Conservation (phyloP, 2,888 invertebrate species). For the Dynastes tityus region DNA sequence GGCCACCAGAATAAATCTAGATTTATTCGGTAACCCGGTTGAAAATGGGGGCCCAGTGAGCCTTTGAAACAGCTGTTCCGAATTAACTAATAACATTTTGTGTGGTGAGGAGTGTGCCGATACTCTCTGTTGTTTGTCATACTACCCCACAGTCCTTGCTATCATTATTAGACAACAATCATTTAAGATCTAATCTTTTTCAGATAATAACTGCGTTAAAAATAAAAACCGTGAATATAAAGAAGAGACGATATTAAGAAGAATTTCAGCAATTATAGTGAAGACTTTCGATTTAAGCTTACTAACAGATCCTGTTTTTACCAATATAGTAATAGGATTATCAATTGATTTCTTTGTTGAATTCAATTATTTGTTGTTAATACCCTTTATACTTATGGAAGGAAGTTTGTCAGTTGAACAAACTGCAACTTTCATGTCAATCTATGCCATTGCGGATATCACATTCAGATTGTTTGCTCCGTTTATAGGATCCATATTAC, state of each 20-base stretch:
- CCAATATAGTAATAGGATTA: constrained; percentile 77
- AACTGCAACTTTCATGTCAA: constrained; percentile 76
- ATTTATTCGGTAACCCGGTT: too few species aligned
- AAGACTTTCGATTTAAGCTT: constrained; percentile 76
- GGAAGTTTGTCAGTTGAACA: constrained; percentile 73
- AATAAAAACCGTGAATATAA: not conserved
- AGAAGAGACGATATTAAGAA: constrained; percentile 51
- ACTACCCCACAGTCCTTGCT: too few species aligned
- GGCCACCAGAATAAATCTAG: too few species aligned
- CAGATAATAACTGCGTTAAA: not conserved
- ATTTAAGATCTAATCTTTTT: not conserved
- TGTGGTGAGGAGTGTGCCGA: too few species aligned
- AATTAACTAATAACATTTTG: too few species aligned
- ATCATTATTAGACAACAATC: not conserved
- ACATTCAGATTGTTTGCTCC: constrained; percentile 75
- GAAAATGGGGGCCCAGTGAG: too few species aligned
- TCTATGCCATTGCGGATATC: constrained; percentile 71
- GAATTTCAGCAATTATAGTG: constrained; percentile 66
- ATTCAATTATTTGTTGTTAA: constrained; percentile 76
- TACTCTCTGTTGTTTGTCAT: too few species aligned
- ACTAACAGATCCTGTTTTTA: constrained; percentile 75
- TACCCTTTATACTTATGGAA: constrained; percentile 77
- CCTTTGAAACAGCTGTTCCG: too few species aligned
- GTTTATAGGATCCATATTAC: constrained; percentile 76
- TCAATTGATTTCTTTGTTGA: constrained; percentile 78